Evolutionary conservation across 2,797 vertebrate genomes (phyloP), one percentile per base, ranked within the genome.

Genomic region (Enteromius anoplus): DNA sequence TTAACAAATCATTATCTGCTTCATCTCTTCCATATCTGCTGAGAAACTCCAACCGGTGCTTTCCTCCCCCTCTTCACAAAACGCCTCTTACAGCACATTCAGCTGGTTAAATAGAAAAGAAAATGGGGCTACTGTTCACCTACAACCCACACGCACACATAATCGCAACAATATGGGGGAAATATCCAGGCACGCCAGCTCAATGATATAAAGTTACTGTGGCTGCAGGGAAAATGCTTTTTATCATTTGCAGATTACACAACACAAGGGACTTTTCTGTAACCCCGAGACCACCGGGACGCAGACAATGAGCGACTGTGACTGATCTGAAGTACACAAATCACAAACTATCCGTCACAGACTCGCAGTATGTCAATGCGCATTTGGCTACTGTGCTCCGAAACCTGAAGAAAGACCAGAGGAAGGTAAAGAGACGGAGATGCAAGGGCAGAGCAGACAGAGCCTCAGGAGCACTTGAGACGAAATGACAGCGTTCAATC

Each of bases 141-240:
- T 90, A 90, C 91, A 91, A 91, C 89, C 90, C 88, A 89, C 73
- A 69, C 70, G 92, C 91, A 92, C 90, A 88, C 87, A 85, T 93
- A 94, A 94, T 95, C 91, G 91, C 90, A 93, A 92, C 92, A 93
- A 92, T 89, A 93, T 94, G 94, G 92, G 40, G 21, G 47, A 29
- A 78, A 81, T 87, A 76, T 75, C 55, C 42, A 77, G 64, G 14
- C 49, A 60, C 21, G 75, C 77, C 70, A 23, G 84, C 66, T 68
- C 84, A 72, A 55, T 55, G 26, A 75, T 85, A 76, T 84, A 71
- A 40, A 23, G 84, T 85, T 86, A 81, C 79, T 21, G 60, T 34
- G 73, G 69, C 85, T 65, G 82, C 40, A 64, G 71, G 75, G 75
- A 34, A 79, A 53, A 89, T 70, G 55, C 73, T 87, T 89, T 89